These are phyloP conservation scores for Erebia ligea DNA, from an alignment of 2,888 invertebrate genomes.

Conservation along the genomic window DNA sequence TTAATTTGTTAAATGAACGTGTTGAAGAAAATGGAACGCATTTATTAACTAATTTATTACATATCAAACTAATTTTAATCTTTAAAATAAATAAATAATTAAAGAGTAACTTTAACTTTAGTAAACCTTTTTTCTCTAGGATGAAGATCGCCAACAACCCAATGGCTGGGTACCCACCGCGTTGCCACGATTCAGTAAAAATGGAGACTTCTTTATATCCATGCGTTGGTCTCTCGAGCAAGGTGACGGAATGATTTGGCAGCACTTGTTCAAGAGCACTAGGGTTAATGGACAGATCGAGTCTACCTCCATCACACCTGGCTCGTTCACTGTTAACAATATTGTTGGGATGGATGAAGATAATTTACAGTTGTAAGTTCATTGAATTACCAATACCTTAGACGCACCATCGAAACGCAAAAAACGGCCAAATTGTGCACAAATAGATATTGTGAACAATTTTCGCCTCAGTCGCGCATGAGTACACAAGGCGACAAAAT, in stretches of 20 bases:
- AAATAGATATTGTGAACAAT: too few species aligned
- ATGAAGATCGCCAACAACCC: conserved; percentile 78
- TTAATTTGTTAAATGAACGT: too few species aligned
- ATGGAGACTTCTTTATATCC: conserved; percentile 71
- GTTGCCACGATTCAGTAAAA: conserved; percentile 80
- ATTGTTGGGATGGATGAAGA: conserved; percentile 80
- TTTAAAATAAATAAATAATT: too few species aligned
- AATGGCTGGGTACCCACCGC: conserved; percentile 88
- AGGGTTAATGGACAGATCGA: conserved; percentile 57
- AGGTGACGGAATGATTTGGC: conserved; percentile 77
- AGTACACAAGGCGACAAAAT: too few species aligned
- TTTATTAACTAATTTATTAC: too few species aligned
- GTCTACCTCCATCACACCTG: conserved; percentile 76
- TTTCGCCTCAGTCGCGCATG: too few species aligned
- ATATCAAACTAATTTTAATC: too few species aligned
- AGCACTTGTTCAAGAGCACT: conserved; percentile 67
- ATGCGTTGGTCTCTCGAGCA: conserved; percentile 68
- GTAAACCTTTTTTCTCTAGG: conserved; percentile 51
- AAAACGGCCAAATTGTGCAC: too few species aligned
- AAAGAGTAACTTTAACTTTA: too few species aligned
- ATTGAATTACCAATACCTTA: too few species aligned
- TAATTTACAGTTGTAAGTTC: conserved; percentile 65
- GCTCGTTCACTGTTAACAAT: conserved; percentile 84
- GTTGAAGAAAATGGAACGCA: too few species aligned
- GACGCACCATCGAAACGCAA: too few species aligned